Percentiles rank a stretch among this genome's conserved stretches.
These are phyloP conservation scores for Himantopus leucocephalus DNA, from an alignment of 2,113 vertebrate species.

Conservation along the genomic window DNA sequence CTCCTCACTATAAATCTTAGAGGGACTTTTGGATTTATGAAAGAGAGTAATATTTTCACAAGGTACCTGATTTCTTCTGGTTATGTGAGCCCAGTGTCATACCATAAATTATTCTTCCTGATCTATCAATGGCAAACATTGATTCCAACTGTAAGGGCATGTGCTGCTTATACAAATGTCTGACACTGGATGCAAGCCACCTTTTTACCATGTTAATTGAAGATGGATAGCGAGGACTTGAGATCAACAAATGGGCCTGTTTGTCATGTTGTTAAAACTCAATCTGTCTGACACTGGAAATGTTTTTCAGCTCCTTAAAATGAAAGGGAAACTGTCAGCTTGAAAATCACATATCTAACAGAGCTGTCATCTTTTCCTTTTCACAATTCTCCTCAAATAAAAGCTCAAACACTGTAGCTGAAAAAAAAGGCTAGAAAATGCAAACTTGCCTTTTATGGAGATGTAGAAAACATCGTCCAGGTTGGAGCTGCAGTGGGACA, in stretches of 20 bases:
- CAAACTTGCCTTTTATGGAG: neutral
- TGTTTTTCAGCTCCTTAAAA: slow-evolving; percentile 46
- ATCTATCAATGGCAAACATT: slow-evolving; percentile 54
- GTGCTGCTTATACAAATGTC: slow-evolving; percentile 43
- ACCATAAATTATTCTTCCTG: neutral
- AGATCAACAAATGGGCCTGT: slow-evolving; percentile 63
- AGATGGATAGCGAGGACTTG: slow-evolving; percentile 6
- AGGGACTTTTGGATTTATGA: neutral
- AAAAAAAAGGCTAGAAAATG: neutral
- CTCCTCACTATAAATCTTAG: neutral
- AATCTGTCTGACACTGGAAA: slow-evolving; percentile 48
- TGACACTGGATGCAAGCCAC: slow-evolving; percentile 14
- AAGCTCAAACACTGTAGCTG: neutral
- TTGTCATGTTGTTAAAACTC: slow-evolving; percentile 64
- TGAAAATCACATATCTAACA: slow-evolving; percentile 48
- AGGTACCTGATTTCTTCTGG: neutral
- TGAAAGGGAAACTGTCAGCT: slow-evolving; percentile 62
- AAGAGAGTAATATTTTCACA: neutral
- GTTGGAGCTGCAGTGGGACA: neutral
- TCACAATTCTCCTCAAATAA: neutral
- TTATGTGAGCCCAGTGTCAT: neutral
- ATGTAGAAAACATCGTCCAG: neutral
- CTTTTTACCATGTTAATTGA: slow-evolving; percentile 63
- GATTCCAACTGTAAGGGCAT: slow-evolving; percentile 32
- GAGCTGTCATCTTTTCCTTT: slow-evolving; percentile 25